These are phyloP conservation scores for Macroglossus sobrinus DNA, from an alignment of 2,113 vertebrate species.

Conservation along the genomic window DNA sequence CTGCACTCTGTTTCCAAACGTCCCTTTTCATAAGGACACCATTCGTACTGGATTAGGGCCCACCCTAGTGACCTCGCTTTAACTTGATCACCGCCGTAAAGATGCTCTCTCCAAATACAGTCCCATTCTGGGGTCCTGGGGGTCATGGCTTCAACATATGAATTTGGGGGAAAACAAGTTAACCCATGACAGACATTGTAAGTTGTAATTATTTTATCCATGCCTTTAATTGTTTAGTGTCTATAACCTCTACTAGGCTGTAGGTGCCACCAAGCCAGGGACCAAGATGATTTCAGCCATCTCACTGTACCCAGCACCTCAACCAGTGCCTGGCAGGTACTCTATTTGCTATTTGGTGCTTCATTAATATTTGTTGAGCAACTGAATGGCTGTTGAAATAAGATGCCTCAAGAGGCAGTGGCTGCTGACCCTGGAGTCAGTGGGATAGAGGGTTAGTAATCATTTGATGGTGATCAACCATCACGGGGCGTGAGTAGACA, in stretches of 20 bases:
- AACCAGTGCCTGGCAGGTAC: background rate
- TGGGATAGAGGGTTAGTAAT: background rate
- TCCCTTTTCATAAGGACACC: background rate
- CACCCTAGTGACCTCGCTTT: background rate
- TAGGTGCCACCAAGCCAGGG: background rate
- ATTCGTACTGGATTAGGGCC: background rate
- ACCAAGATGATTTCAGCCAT: background rate
- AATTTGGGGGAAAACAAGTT: background rate
- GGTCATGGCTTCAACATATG: background rate
- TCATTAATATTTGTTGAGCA: background rate
- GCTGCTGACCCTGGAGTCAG: background rate
- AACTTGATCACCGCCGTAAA: background rate
- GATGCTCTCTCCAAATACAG: background rate
- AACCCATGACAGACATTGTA: background rate
- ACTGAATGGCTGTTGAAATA: background rate
- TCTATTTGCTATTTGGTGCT: background rate
- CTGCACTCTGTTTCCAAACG: background rate
- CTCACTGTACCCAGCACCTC: background rate
- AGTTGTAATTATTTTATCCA: background rate
- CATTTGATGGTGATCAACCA: background rate
- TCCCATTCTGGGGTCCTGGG: background rate
- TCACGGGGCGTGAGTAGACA: rapidly evolving
- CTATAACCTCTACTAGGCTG: background rate
- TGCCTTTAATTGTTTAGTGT: background rate
- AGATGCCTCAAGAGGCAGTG: background rate